Conservation (phyloP, 2,888 invertebrate genomes). For the Congeria kusceri region DNA sequence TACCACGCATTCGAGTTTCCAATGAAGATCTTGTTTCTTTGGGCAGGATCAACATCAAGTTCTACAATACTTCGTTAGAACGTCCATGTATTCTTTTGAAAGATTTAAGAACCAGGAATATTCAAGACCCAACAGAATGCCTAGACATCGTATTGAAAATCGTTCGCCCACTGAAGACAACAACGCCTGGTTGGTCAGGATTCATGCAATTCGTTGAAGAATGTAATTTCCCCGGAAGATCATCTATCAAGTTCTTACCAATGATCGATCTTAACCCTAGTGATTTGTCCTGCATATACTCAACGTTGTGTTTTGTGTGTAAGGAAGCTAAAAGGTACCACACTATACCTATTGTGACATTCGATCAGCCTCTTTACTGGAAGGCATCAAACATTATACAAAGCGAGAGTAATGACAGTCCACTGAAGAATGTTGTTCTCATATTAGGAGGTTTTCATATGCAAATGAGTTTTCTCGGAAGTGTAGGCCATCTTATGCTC, state of each 20-base stretch:
- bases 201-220: slow-evolving; percentile 18
- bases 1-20: no score
- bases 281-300: slow-evolving; percentile 56
- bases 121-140: slow-evolving; percentile 7
- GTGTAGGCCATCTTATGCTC: slow-evolving; percentile 64
- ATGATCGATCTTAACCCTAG: slow-evolving; percentile 62
- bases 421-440: slow-evolving; percentile 31
- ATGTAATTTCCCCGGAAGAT: slow-evolving; percentile 54
- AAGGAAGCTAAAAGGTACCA: slow-evolving; percentile 24
- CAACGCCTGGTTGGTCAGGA: slow-evolving; percentile 17
- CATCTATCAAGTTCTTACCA: slow-evolving; percentile 37
- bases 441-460: slow-evolving; percentile 51
- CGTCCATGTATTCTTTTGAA: no score
- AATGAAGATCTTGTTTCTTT: no score
- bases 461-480: slow-evolving; percentile 65
- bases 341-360: slow-evolving; percentile 43
- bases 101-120: background rate
- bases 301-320: slow-evolving; percentile 45
- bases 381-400: slow-evolving; percentile 35
- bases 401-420: slow-evolving; percentile 15
- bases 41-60: no score
- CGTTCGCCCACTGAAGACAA: slow-evolving; percentile 5
- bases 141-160: slow-evolving; percentile 28
- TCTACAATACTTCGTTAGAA: no score
- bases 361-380: slow-evolving; percentile 53